These are phyloP conservation scores for Callyntrura sp. DNA, from an alignment of 2,888 invertebrate species.

Conservation along the genomic window DNA sequence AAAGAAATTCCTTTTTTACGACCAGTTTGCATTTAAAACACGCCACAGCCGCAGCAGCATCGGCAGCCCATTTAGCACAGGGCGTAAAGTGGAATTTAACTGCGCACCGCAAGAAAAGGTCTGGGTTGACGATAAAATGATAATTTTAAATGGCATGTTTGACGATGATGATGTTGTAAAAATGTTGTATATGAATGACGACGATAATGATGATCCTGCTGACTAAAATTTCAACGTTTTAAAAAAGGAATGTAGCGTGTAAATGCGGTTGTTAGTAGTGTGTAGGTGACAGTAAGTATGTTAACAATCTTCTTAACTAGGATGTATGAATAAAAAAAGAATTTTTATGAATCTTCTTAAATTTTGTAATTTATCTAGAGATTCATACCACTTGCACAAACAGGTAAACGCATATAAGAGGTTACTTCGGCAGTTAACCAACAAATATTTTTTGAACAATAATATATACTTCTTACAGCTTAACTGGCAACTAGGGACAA, in stretches of 20 bases:
- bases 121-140: neutral
- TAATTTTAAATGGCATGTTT: slow-evolving; percentile 5
- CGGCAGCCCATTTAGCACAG: no score
- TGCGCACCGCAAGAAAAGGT: neutral
- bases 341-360: slow-evolving; percentile 23
- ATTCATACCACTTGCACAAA: neutral
- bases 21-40: neutral
- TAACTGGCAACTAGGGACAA: neutral
- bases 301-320: slow-evolving; percentile 60
- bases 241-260: slow-evolving; percentile 46
- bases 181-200: no score
- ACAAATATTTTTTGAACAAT: neutral
- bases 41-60: neutral
- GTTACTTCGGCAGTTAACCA: slow-evolving; percentile 2
- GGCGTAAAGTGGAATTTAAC: no score
- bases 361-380: slow-evolving; percentile 13
- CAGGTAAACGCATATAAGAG: neutral
- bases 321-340: slow-evolving; percentile 53
- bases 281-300: slow-evolving; percentile 54
- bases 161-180: neutral
- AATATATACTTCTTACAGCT: neutral
- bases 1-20: no score
- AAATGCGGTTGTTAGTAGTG: slow-evolving; percentile 5
- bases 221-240: no score
- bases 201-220: no score